phyloP scores from a whole-genome alignment of 1,140 invertebrate species.

The Rhagoletis zephyria region DNA sequence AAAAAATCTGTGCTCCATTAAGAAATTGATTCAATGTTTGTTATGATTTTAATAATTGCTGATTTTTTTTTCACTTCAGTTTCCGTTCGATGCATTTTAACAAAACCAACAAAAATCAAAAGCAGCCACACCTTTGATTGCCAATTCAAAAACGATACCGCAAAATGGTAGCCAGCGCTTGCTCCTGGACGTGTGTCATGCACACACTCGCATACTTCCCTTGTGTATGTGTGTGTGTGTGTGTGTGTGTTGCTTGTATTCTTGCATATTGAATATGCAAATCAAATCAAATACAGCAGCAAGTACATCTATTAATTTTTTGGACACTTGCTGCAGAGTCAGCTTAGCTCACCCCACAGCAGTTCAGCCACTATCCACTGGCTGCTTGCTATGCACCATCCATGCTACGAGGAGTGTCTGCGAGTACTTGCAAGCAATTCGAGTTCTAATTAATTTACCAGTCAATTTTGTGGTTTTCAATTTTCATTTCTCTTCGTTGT shows the following conservation, averaged over 20 bases:
- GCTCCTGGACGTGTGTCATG: background rate
- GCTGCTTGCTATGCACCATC: no score
- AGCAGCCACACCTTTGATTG: conserved; percentile 40
- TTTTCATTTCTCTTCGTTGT: conserved; percentile 23
- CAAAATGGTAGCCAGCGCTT: background rate
- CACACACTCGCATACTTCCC: background rate
- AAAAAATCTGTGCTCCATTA: background rate
- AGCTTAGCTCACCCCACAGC: background rate
- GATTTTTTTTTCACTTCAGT: no score
- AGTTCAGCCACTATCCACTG: background rate
- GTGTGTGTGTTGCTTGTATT: background rate
- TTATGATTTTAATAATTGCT: background rate
- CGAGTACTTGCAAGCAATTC: background rate
- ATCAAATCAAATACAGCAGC: conserved; percentile 37
- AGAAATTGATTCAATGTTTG: background rate
- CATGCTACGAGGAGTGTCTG: background rate
- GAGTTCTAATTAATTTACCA: conserved; percentile 46
- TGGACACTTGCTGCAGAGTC: background rate
- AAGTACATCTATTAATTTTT: conserved; percentile 16
- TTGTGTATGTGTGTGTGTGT: no score
- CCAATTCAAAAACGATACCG: background rate
- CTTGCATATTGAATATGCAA: conserved; percentile 39
- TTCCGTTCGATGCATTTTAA: background rate
- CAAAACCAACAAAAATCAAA: conserved; percentile 12
- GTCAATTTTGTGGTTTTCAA: conserved; percentile 51